These are phyloP conservation scores for Oscheius myriophilus DNA, from an alignment of 2,888 invertebrate genomes.

Conservation along the genomic window DNA sequence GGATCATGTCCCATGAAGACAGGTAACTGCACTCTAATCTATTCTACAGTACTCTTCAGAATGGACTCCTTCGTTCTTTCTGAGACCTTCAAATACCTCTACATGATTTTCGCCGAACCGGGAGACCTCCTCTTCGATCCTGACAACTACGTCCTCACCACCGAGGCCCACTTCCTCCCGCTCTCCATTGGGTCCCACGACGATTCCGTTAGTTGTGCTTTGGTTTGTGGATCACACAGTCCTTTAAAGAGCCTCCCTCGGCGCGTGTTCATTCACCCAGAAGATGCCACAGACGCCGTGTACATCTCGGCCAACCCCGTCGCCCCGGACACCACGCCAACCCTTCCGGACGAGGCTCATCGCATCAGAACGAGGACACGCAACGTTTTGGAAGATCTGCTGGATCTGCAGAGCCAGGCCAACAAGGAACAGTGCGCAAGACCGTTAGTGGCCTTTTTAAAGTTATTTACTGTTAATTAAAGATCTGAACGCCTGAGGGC, in stretches of 20 bases:
- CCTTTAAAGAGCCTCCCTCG: conserved; percentile 25
- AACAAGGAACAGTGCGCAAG: conserved; percentile 35
- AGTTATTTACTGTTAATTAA: not conserved
- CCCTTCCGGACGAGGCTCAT: conserved; percentile 42
- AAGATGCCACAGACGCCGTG: conserved; percentile 32
- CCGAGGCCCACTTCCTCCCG: conserved; percentile 93
- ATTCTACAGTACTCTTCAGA: conserved; percentile 72
- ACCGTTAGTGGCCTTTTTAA: conserved; percentile 33
- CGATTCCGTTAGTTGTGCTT: not conserved
- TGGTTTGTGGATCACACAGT: not conserved
- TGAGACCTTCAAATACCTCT: conserved; percentile 97
- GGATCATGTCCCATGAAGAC: conserved; percentile 86
- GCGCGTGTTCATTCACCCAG: conserved; percentile 38
- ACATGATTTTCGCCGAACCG: conserved; percentile 87
- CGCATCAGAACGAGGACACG: conserved; percentile 49
- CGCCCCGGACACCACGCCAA: conserved; percentile 37
- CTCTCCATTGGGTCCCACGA: conserved; percentile 72
- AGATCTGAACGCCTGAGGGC: conserved; percentile 71
- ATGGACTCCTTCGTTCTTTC: conserved; percentile 98
- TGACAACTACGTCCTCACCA: conserved; percentile 74
- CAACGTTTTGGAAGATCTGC: conserved; percentile 50
- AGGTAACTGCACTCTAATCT: conserved; percentile 70
- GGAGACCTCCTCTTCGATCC: conserved; percentile 71
- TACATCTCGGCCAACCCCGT: conserved; percentile 50
- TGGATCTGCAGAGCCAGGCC: conserved; percentile 23